Percentiles rank a stretch among this genome's conserved stretches.
Evolutionary conservation across 2,797 vertebrate species (phyloP).

Genomic region (Silurus lanzhouensis): DNA sequence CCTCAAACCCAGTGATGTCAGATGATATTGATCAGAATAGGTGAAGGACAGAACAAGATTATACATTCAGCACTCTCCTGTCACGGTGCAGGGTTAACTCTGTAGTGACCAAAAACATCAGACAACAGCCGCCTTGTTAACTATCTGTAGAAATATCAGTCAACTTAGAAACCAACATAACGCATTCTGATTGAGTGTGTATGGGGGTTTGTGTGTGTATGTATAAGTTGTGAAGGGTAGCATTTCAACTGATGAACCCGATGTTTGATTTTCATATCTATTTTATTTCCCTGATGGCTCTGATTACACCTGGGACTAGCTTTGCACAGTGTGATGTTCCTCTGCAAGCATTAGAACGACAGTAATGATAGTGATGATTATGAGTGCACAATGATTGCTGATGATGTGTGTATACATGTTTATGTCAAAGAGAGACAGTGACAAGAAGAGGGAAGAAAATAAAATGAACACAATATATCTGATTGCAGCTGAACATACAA

Average conservation of each 20-base stretch:
- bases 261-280: background rate
- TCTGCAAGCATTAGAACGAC: background rate
- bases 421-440: background rate
- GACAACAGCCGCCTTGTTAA: background rate
- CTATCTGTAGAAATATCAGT: slow-evolving; percentile 43
- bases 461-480: slow-evolving; percentile 23
- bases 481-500: slow-evolving; percentile 18
- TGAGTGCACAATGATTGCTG: background rate
- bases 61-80: slow-evolving; percentile 30
- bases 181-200: background rate
- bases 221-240: background rate
- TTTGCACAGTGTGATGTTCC: background rate
- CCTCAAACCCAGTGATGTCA: slow-evolving; percentile 38
- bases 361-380: background rate
- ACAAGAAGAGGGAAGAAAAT: background rate
- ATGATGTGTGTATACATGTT: background rate
- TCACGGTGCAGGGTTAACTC: slow-evolving; percentile 35
- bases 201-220: slow-evolving; percentile 17
- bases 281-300: background rate
- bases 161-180: background rate
- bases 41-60: slow-evolving; percentile 54
- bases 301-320: background rate
- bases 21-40: slow-evolving; percentile 54
- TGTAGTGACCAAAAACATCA: slow-evolving; percentile 2
- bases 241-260: background rate